Conservation (phyloP, 2,797 vertebrate genomes). For the Pteronotus mesoamericanus region DNA sequence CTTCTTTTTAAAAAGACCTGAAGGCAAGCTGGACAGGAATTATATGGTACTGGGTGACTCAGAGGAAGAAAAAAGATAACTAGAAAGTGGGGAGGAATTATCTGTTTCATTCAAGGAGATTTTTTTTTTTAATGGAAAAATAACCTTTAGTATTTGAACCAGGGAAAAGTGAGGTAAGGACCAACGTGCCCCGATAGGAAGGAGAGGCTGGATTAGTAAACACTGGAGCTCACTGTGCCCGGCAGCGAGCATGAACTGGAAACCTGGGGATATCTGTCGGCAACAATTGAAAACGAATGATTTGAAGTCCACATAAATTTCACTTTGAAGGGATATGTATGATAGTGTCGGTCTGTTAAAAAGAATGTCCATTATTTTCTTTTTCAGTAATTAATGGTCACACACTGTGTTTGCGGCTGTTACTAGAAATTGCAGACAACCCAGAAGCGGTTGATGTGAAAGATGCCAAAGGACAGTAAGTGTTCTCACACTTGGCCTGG, state of each 20-base stretch:
- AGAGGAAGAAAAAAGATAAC: background rate
- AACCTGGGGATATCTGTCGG: background rate
- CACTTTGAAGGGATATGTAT: background rate
- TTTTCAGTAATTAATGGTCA: constrained; percentile 95
- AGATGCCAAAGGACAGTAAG: constrained; percentile 98
- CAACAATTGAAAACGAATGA: background rate
- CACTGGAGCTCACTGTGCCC: accelerated
- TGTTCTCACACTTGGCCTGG: constrained; percentile 32
- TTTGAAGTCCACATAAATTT: background rate
- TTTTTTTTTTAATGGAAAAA: background rate
- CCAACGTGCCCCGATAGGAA: no score
- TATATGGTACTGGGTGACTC: background rate
- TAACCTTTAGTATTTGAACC: background rate
- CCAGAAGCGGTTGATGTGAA: constrained; percentile 87
- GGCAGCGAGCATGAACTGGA: background rate
- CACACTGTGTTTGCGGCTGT: constrained; percentile 91
- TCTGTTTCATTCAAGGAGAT: background rate
- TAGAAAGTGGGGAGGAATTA: background rate
- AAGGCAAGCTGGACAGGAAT: background rate
- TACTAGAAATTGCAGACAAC: constrained; percentile 92
- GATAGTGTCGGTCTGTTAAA: background rate
- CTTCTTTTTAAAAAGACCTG: background rate
- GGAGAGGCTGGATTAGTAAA: no score
- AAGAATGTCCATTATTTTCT: background rate
- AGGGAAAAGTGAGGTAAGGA: background rate